Conservation (phyloP, 2,797 vertebrate genomes). For the Enteromius thamalakanensis region DNA sequence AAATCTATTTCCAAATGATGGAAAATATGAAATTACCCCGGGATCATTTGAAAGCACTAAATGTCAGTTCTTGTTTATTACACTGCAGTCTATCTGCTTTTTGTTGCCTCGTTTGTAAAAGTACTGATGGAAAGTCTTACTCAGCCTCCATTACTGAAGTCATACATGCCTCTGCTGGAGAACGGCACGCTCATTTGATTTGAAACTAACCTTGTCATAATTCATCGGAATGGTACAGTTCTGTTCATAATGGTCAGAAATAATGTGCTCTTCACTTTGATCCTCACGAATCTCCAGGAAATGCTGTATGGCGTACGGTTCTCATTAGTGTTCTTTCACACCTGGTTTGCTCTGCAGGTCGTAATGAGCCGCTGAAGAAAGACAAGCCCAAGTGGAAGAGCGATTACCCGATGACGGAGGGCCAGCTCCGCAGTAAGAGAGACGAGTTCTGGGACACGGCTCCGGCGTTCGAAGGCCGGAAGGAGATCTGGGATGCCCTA, state of each 20-base stretch:
- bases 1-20: no score
- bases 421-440: slow-evolving; percentile 94
- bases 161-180: neutral
- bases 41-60: neutral
- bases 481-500: slow-evolving; percentile 98
- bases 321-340: neutral
- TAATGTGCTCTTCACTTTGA: neutral
- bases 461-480: slow-evolving; percentile 95
- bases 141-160: neutral
- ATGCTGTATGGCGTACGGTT: neutral
- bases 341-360: slow-evolving; percentile 74
- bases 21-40: neutral
- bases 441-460: slow-evolving; percentile 99
- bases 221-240: neutral
- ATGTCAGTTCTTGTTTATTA: slow-evolving; percentile 17
- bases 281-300: neutral
- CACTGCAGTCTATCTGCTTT: neutral
- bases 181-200: neutral
- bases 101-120: neutral
- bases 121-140: slow-evolving; percentile 21
- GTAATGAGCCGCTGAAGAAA: slow-evolving; percentile 95
- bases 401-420: slow-evolving; percentile 98
- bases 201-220: neutral
- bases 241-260: neutral
- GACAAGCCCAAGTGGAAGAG: slow-evolving; percentile 98